Base-by-base conservation (phyloP, 2,113 vertebrate genomes). In the Lucifuga dentata region DNA sequence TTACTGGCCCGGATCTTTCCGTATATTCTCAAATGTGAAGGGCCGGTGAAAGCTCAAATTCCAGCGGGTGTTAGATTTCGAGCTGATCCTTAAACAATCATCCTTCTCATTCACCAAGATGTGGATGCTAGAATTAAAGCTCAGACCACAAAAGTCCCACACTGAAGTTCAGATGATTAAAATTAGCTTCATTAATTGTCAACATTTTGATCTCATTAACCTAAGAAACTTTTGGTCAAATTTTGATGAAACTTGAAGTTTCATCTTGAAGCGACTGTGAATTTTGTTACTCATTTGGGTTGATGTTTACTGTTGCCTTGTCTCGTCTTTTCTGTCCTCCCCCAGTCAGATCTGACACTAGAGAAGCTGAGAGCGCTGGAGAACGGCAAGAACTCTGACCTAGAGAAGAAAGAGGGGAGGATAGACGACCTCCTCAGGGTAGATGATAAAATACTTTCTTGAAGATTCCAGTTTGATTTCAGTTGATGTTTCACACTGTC, bases 381-480 rank as follows among this genome's bases (percentile, higher is more conserved):
- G 91, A 98, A 92, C 87, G 95, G 88, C 91, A 98, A 98, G 88
- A 96, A 95, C 90, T 97, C 96, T 63, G 95, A 98, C 86, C 92
- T 98, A 88, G 96, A 98, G 89, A 97, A 97, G 93, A 98, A 97
- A 72, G 97, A 98, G 78, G 96, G 96, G 39, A 93, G 96, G 78
- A 98, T 98, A 92, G 96, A 98, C 63, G 97, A 97, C 85, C 93
- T 98, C 67, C 53, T 98, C 92, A 93, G 96, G 95, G 97, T 98
- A 89, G 94, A 72, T 1, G 4, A 58, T 17, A 35, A 2, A 32
- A 64, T 39, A 32, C 11, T 39, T 26, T 3, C 26, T 29, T 7
- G 3, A 29, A 29, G 26, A 29, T 29, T 29, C 26, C n/a, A n/a
- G n/a, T n/a, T n/a, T n/a, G n/a, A n/a, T n/a, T n/a, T n/a, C n/a